Conservation (phyloP, 2,113 vertebrate genomes). For the Colius striatus region DNA sequence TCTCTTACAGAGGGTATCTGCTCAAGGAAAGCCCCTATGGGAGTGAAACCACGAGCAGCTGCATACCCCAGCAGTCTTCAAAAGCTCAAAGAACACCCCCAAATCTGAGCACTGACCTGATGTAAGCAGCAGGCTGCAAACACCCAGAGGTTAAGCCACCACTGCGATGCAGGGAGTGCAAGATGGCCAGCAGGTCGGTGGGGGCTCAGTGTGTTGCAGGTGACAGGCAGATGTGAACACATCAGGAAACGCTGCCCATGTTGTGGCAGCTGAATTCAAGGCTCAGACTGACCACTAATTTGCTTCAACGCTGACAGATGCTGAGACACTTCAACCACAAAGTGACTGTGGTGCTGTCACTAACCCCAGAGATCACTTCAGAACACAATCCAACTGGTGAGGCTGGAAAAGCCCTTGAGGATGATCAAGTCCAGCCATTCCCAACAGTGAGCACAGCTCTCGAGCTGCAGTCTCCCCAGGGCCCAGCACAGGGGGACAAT, state of each 20-base stretch:
- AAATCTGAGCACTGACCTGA: background rate
- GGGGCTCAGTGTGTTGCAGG: background rate
- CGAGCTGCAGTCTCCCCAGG: too few relatives aligned
- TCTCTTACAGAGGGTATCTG: background rate
- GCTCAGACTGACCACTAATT: accelerated
- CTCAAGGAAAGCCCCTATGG: background rate
- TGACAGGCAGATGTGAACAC: background rate
- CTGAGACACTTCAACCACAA: background rate
- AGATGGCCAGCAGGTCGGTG: accelerated
- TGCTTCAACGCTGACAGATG: accelerated
- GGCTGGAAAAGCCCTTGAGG: too few relatives aligned
- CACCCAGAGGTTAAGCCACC: background rate
- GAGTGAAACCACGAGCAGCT: background rate
- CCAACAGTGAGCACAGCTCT: too few relatives aligned
- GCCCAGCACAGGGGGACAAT: too few relatives aligned
- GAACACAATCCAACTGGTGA: too few relatives aligned
- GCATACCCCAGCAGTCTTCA: background rate
- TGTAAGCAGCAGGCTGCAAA: background rate
- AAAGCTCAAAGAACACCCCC: too few relatives aligned
- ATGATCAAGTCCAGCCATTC: too few relatives aligned
- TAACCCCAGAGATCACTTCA: background rate
- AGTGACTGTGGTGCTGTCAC: accelerated
- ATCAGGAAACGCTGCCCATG: background rate
- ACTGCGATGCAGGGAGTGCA: accelerated
- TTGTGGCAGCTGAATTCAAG: background rate